These are phyloP conservation scores for Smutsia gigantea DNA, from an alignment of 2,797 vertebrate species.

Conservation along the genomic window DNA sequence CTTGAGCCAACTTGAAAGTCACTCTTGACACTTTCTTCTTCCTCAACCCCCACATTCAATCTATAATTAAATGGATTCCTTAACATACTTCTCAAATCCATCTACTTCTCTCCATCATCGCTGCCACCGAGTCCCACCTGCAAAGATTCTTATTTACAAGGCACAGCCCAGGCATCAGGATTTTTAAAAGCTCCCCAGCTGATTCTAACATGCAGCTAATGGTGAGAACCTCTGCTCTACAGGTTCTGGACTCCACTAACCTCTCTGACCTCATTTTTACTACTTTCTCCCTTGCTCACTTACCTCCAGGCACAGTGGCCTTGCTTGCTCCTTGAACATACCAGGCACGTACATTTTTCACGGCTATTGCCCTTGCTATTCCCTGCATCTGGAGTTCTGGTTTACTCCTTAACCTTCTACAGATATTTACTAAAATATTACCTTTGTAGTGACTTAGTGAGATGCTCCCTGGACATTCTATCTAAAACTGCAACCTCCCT, in stretches of 20 bases:
- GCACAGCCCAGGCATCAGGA: not conserved
- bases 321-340: not conserved
- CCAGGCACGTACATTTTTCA: not conserved
- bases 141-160: not conserved
- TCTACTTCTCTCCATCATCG: conserved; percentile 40
- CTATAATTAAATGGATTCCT: conserved; percentile 75
- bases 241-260: not conserved
- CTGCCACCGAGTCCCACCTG: conserved; percentile 45
- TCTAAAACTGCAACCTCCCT: not conserved
- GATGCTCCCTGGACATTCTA: not conserved
- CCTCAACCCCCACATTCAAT: conserved; percentile 69
- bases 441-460: not conserved
- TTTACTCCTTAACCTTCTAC: not conserved
- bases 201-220: not conserved
- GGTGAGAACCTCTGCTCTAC: not conserved
- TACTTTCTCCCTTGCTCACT: not conserved
- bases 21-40: conserved; percentile 72
- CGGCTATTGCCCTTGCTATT: not conserved
- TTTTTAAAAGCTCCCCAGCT: conserved; percentile 5
- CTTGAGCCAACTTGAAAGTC: conserved; percentile 71
- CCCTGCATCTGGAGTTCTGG: not conserved
- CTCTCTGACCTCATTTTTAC: not conserved
- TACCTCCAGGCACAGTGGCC: not conserved
- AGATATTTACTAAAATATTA: not conserved
- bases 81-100: conserved; percentile 68